These are phyloP conservation scores for Numenius arquata DNA, from an alignment of 2,113 vertebrate species.

Conservation along the genomic window DNA sequence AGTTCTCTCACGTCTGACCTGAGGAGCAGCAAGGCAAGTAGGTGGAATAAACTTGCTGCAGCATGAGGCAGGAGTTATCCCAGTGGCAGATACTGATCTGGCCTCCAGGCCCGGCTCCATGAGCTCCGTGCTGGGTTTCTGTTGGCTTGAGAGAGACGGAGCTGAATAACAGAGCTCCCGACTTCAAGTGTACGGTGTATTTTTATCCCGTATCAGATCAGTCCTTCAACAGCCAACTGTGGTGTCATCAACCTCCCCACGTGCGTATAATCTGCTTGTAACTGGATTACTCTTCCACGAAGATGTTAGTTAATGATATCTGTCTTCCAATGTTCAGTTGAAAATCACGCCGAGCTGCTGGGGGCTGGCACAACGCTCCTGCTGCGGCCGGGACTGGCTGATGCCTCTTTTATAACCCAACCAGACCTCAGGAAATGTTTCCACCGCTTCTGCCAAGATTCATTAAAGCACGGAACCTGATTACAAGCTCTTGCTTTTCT, in stretches of 20 bases:
- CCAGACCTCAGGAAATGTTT: not conserved
- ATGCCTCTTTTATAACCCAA: not conserved
- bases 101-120: not conserved
- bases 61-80: not conserved
- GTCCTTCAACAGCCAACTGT: not conserved
- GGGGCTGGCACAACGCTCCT: not conserved
- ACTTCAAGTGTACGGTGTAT: not conserved
- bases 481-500: not conserved
- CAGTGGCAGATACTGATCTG: not conserved
- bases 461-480: not conserved
- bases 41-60: constrained; percentile 3
- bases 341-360: fast-evolving
- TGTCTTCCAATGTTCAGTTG: fast-evolving
- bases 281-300: not conserved
- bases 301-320: not conserved
- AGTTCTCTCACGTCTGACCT: not conserved
- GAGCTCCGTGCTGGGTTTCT: not conserved
- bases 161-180: not conserved
- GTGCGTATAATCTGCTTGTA: fast-evolving
- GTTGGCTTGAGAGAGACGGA: not conserved
- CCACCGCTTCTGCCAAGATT: not conserved
- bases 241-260: not conserved
- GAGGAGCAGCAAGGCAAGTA: not conserved
- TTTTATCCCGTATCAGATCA: not conserved
- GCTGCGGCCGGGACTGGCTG: not conserved